Conservation (phyloP, 53 echinoderm and acorn worm species). For the Hippasteria phrygiana region DNA sequence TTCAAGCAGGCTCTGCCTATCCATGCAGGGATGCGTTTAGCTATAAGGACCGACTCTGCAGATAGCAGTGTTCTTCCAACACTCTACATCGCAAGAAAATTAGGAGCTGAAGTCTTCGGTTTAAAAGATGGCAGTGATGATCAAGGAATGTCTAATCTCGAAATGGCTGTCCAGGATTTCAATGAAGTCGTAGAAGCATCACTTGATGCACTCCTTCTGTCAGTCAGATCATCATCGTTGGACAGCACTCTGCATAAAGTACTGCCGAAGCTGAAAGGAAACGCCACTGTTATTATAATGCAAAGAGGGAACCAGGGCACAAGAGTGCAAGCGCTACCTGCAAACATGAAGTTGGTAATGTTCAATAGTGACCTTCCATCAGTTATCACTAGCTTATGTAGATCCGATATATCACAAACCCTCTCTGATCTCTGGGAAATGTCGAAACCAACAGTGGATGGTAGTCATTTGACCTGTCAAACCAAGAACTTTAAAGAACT, state of each 20-base stretch:
- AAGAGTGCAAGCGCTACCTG: conserved; percentile 12
- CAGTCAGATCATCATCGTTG: not conserved
- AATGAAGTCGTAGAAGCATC: conserved; percentile 10
- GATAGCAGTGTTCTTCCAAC: not conserved
- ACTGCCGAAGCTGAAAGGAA: conserved; percentile 45
- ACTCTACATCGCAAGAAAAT: not conserved
- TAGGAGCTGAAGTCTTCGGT: not conserved
- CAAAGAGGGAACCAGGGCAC: not conserved
- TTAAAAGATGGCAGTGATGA: not conserved
- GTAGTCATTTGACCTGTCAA: not conserved
- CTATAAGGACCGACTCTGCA: conserved; percentile 5
- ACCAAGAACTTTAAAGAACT: not conserved
- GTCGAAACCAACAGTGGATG: not conserved
- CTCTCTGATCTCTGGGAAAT: conserved; percentile 51
- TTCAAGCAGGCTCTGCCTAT: conserved; percentile 21
- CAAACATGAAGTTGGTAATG: conserved; percentile 16
- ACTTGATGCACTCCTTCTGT: conserved; percentile 44
- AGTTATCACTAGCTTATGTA: not conserved
- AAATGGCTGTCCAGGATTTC: not conserved
- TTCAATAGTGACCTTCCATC: not conserved
- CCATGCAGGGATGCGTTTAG: not conserved
- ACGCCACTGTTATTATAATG: conserved; percentile 28
- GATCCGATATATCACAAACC: conserved; percentile 17
- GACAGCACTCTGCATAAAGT: conserved; percentile 17
- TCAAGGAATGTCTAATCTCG: not conserved